Evolutionary conservation across 2,888 invertebrate species (phyloP).

Genomic region (Drosophila eohydei): DNA sequence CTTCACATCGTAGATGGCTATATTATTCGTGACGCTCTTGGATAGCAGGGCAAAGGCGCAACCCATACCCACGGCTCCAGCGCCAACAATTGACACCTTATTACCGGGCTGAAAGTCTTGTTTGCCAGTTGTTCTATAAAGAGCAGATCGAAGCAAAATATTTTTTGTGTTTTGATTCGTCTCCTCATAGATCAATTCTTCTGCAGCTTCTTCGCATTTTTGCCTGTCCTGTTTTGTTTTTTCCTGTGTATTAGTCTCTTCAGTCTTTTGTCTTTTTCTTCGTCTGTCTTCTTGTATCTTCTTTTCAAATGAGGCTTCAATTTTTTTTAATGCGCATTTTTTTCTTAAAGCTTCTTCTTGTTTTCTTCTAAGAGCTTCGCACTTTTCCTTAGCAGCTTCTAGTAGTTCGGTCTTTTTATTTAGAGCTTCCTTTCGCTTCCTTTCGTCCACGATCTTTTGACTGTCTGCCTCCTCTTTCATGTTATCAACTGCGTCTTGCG

Average conservation of each 20-base stretch:
- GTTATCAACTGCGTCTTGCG: too few species aligned
- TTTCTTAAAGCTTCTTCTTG: background rate
- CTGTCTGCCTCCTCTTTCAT: too few species aligned
- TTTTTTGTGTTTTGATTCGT: background rate
- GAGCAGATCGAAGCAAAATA: background rate
- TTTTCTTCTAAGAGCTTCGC: background rate
- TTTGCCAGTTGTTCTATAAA: constrained; percentile 22
- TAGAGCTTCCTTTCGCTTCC: background rate
- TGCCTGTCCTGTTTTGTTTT: background rate
- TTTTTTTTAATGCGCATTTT: background rate
- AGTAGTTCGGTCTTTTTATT: background rate
- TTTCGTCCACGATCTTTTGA: too few species aligned
- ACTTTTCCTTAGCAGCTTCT: background rate
- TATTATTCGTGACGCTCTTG: constrained; percentile 91
- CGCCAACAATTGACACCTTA: constrained; percentile 89
- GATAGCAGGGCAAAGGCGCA: constrained; percentile 92
- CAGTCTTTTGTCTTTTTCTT: too few species aligned
- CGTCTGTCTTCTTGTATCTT: background rate
- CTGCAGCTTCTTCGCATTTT: background rate
- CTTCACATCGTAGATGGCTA: constrained; percentile 91
- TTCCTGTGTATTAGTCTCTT: background rate
- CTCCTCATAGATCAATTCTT: too few species aligned
- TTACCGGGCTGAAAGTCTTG: constrained; percentile 23
- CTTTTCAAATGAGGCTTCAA: background rate
- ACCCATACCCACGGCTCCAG: constrained; percentile 95